Base-by-base conservation (phyloP, 2,113 vertebrate genomes). In the Corythaeola cristata region DNA sequence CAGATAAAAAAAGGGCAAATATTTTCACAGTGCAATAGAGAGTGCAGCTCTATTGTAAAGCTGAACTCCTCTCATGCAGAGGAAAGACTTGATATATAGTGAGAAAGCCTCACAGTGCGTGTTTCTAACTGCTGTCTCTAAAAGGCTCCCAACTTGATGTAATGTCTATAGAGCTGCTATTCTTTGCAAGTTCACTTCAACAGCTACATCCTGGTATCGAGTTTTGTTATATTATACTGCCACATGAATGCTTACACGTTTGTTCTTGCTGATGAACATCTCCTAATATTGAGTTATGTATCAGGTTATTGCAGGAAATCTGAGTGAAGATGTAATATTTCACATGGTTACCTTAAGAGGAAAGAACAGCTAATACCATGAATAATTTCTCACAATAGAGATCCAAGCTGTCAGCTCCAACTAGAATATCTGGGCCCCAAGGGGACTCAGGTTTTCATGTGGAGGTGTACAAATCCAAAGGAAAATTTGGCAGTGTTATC, bases 351-450 rank as follows among this genome's bases (percentile, higher is more conserved):
- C 96, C 88, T 97, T 92, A 95, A 94, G 93, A 97, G 91, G 93
- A 87, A 85, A 96, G 96, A 93, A 77, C 87, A 90, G 86, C 90
- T 97, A 96, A 97, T 95, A 95, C 94, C 89, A 97, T 97, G 89
- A 97, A 97, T 97, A 97, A 97, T 97, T 97, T 91, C 96, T 97
- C 75, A 96, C 95, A 95, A 97, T 96, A 95, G 87, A 96, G 95
- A 97, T 96, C 91, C 96, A 96, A 97, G 96, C 96, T 97, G 97
- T 96, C 96, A 97, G 75, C 92, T 94, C 91, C 90, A 95, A 91
- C 94, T 96, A 72, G 91, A 97, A 86, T 96, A 90, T 95, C 94
- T 92, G 75, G 69, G 79, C 37, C 93, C 56, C 68, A 30, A 53
- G 96, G 90, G 96, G 88, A 52, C 89, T 77, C 88, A 94, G 96